Percentiles rank a stretch among this genome's conserved stretches.
phyloP scores from a whole-genome alignment of 2,113 vertebrate species.

The Callocephalon fimbriatum region DNA sequence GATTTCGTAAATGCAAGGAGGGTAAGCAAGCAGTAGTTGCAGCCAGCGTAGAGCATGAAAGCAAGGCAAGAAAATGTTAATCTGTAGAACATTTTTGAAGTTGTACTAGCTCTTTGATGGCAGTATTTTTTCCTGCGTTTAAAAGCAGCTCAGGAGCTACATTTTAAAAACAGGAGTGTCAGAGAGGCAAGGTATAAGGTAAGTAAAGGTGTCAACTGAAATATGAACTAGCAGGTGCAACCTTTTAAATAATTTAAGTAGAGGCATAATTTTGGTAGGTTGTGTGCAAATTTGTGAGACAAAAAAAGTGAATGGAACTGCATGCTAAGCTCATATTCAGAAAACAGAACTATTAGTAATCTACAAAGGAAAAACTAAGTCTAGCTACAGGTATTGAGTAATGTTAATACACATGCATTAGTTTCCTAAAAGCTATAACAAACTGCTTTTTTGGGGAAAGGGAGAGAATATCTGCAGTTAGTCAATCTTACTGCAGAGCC shows the following conservation, averaged over 20 bases:
- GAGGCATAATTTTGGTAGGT: constrained; percentile 15
- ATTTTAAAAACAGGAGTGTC: constrained; percentile 76
- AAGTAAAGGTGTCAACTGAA: constrained; percentile 41
- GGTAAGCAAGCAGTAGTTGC: constrained; percentile 19
- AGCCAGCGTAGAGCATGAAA: not conserved
- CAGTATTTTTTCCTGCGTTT: constrained; percentile 68
- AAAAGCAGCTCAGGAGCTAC: constrained; percentile 78
- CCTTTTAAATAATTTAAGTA: constrained; percentile 41
- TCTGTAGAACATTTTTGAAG: not conserved
- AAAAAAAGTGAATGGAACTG: constrained; percentile 62
- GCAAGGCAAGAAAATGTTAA: not conserved
- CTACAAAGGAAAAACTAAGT: constrained; percentile 59
- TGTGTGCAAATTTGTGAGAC: constrained; percentile 46
- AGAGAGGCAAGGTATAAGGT: constrained; percentile 45
- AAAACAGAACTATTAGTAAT: constrained; percentile 62
- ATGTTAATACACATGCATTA: constrained; percentile 77
- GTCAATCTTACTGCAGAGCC: constrained; percentile 77
- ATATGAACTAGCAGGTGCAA: constrained; percentile 59
- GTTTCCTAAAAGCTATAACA: constrained; percentile 65
- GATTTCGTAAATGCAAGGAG: constrained; percentile 2
- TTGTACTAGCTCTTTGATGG: constrained; percentile 76
- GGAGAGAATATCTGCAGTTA: constrained; percentile 70
- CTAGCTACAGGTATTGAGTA: constrained; percentile 57
- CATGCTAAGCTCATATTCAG: constrained; percentile 79
- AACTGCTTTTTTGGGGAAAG: constrained; percentile 50